These are phyloP conservation scores for Drosophila fungiperda DNA, from an alignment of 2,888 invertebrate species.

Conservation along the genomic window DNA sequence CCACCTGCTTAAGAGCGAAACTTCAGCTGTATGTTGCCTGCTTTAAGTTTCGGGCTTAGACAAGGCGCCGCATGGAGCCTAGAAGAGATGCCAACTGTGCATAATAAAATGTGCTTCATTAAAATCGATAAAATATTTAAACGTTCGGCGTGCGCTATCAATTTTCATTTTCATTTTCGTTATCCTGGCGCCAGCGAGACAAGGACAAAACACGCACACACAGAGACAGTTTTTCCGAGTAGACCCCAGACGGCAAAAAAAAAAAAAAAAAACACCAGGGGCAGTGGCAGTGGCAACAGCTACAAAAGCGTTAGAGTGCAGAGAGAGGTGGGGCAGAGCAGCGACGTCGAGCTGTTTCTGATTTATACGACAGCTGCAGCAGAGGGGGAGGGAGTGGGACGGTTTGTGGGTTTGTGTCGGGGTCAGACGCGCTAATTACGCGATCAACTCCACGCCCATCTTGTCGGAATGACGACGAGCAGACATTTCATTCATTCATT, in stretches of 20 bases:
- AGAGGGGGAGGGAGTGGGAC: too few relatives aligned
- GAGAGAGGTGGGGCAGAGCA: neutral
- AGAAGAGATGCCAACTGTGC: slow-evolving; percentile 7
- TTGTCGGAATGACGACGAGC: slow-evolving; percentile 40
- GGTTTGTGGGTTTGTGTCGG: slow-evolving; percentile 5
- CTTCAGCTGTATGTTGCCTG: neutral
- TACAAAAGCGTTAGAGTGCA: too few relatives aligned
- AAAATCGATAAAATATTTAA: slow-evolving; percentile 78
- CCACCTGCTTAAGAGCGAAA: slow-evolving; percentile 28
- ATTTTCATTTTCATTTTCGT: slow-evolving; percentile 75
- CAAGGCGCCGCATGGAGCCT: neutral
- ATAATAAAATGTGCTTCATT: slow-evolving; percentile 50
- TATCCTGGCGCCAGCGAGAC: slow-evolving; percentile 48
- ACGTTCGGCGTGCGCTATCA: slow-evolving; percentile 60
- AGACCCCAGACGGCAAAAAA: slow-evolving; percentile 36
- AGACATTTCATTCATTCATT: slow-evolving; percentile 74
- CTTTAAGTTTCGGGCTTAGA: slow-evolving; percentile 7
- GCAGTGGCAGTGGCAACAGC: neutral
- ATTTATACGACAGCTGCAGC: slow-evolving; percentile 53
- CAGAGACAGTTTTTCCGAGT: slow-evolving; percentile 33
- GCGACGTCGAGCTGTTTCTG: slow-evolving; percentile 34
- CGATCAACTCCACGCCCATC: slow-evolving; percentile 58
- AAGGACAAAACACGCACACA: neutral
- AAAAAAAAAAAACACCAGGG: neutral
- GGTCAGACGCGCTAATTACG: slow-evolving; percentile 79